These are phyloP conservation scores for Drosophila kurseongensis DNA, from an alignment of 1,140 invertebrate species.

Conservation along the genomic window DNA sequence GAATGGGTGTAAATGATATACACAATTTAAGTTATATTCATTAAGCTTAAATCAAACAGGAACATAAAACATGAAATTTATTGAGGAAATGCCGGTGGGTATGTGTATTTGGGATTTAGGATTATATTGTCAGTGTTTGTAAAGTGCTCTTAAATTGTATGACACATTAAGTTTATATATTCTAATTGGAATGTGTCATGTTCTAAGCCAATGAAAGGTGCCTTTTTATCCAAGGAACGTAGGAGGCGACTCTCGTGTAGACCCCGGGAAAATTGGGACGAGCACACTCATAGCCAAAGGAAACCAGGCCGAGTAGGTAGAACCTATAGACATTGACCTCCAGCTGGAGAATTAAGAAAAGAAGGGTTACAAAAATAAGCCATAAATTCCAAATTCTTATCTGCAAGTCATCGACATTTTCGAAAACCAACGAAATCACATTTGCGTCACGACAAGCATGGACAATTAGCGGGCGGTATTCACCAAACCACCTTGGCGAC, in stretches of 20 bases:
- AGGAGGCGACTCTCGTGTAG: constrained; percentile 87
- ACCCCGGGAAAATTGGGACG: constrained; percentile 89
- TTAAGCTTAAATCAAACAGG: constrained; percentile 16
- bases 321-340: constrained; percentile 73
- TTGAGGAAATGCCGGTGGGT: constrained; percentile 32
- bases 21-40: background rate
- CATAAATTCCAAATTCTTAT: constrained; percentile 5
- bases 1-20: constrained; percentile 7
- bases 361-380: background rate
- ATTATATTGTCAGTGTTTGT: background rate
- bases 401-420: constrained; percentile 35
- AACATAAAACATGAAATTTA: constrained; percentile 39
- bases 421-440: constrained; percentile 24
- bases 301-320: constrained; percentile 87
- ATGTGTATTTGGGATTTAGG: constrained; percentile 7
- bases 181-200: constrained; percentile 1
- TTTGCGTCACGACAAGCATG: constrained; percentile 15
- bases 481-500: constrained; percentile 54
- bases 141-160: constrained; percentile 2
- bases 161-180: constrained; percentile 10
- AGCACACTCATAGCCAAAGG: constrained; percentile 90
- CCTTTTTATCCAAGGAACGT: constrained; percentile 74
- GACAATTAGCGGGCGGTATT: constrained; percentile 19
- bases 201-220: constrained; percentile 31
- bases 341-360: constrained; percentile 37